Base-by-base conservation (phyloP, 2,113 vertebrate genomes). In the Rana temporaria region DNA sequence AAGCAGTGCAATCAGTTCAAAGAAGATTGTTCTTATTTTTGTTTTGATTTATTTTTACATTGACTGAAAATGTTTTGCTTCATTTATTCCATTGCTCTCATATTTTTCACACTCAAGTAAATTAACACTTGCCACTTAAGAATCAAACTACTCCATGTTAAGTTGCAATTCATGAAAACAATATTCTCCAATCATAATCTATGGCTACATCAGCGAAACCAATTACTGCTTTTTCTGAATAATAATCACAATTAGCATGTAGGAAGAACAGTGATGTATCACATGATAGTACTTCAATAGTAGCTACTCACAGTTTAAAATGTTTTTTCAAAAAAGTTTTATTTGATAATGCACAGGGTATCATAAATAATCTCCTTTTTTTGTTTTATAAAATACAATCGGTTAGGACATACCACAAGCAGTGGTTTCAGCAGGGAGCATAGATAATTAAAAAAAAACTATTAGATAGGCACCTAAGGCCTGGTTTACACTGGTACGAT, bases 1-100 rank as follows among this genome's bases (percentile, higher is more conserved):
- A 65, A 64, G 63, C 16, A 77, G 24, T 60, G 64, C 65, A 79
- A 69, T 79, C 78, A 79, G 65, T 59, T 79, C 52, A 69, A 56
- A 38, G 55, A 60, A 42, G 30, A 79, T 60, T 67, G 24, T 59
- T 79, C 53, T 79, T 59, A 56, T 79, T 68, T 79, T 79, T 79
- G 78, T 79, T 79, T 79, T 59, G 78, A 79, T 79, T 79, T 60
- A 69, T 79, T 79, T 79, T 79, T 59, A 48, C 52, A 69, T 68
- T 69, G 57, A 69, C 78, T 42, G 65, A 79, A 79, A 79, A 79
- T 79, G 78, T 79, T 79, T 79, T 79, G 78, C 78, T 69, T 59
- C 78, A 79, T 79, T 79, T 69, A 79, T 79, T 69, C 78, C 64
- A 68, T 68, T 79, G 78, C 78, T 69, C 78, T 69, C 65, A 79